Percentiles rank a stretch among this genome's conserved stretches.
These are phyloP conservation scores for Tenthredo scrophulariae DNA, from an alignment of 2,888 invertebrate genomes.

Conservation along the genomic window DNA sequence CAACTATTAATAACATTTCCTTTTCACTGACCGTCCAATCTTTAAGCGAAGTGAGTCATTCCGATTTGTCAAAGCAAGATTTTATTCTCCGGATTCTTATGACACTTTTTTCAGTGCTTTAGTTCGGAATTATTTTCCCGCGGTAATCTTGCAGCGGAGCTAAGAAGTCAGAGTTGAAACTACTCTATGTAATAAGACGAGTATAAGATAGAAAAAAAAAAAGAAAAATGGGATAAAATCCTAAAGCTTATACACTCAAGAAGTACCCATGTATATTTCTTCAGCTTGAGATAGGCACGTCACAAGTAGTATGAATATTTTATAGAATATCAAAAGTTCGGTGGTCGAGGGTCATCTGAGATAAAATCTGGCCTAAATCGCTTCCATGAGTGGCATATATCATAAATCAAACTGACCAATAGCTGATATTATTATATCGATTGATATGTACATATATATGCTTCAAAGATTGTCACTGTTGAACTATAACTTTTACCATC, in stretches of 20 bases:
- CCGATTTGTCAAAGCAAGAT: not conserved
- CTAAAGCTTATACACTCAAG: not conserved
- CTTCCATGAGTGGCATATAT: not conserved
- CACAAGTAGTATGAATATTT: conserved; percentile 4
- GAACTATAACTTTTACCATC: not conserved
- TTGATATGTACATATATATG: not conserved
- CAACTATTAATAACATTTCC: not conserved
- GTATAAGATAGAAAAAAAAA: not conserved
- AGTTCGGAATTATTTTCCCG: not conserved
- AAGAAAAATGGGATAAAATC: not conserved
- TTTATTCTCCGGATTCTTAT: not conserved
- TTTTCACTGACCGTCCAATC: not conserved
- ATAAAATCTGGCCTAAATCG: conserved; percentile 21
- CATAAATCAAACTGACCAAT: conserved; percentile 25
- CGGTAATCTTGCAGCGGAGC: not conserved
- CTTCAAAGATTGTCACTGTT: not conserved
- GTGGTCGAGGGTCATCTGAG: not conserved
- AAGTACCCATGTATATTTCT: not conserved
- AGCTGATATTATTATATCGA: not conserved
- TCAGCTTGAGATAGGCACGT: not conserved
- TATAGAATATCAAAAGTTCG: not conserved
- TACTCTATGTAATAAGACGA: not conserved
- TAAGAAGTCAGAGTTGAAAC: not conserved
- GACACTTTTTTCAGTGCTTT: not conserved
- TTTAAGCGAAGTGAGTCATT: not conserved